A percentile compares a stretch with the other conserved stretches of the same genome.
phyloP scores from a whole-genome alignment of 2,113 vertebrate species.

The Dipodomys ordii region DNA sequence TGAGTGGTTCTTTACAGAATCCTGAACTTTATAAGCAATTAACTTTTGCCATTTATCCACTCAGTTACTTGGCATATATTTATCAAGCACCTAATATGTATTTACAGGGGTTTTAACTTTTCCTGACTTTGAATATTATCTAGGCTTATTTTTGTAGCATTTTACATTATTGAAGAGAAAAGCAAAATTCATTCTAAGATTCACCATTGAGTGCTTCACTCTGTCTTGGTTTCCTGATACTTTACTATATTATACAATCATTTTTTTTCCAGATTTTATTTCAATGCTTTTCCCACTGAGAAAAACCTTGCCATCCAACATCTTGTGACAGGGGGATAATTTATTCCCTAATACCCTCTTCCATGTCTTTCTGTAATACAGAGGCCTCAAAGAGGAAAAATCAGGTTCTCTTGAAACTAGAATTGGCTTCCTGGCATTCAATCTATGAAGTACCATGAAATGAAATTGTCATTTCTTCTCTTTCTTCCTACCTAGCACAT shows the following conservation, averaged over 20 bases:
- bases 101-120: background rate
- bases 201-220: conserved; percentile 10
- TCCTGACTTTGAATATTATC: conserved; percentile 4
- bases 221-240: background rate
- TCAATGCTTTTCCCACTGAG: background rate
- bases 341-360: background rate
- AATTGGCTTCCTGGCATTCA: background rate
- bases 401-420: background rate
- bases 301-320: background rate
- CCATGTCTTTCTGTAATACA: background rate
- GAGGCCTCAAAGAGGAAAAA: background rate
- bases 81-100: conserved; percentile 8
- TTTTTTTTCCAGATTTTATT: conserved; percentile 35
- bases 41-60: conserved; percentile 7
- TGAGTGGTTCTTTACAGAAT: background rate
- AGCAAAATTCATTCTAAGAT: background rate
- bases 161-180: conserved; percentile 45
- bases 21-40: conserved; percentile 16
- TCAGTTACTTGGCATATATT: conserved; percentile 40
- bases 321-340: background rate
- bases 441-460: background rate
- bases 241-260: background rate
- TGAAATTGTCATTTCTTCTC: background rate
- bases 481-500: background rate
- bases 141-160: background rate